phyloP scores from a whole-genome alignment of 2,888 invertebrate genomes.

The Cataglyphis albicans region DNA sequence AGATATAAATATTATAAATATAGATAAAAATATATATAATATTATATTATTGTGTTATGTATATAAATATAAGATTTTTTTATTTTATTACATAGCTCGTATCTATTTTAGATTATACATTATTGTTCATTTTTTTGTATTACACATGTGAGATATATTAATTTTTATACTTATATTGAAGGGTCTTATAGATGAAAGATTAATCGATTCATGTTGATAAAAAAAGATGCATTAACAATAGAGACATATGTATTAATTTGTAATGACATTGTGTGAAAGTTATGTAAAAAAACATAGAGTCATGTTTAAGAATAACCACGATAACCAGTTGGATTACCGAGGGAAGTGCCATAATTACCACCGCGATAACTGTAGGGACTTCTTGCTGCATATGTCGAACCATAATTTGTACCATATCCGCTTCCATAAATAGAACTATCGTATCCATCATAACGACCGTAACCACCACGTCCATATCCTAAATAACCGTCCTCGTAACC shows the following conservation, averaged over 20 bases:
- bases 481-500: slow-evolving; percentile 66
- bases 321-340: slow-evolving; percentile 78
- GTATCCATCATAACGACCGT: slow-evolving; percentile 64
- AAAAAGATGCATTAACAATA: not conserved
- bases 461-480: slow-evolving; percentile 68
- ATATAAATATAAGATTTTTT: slow-evolving; percentile 16
- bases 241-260: slow-evolving; percentile 4
- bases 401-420: slow-evolving; percentile 86
- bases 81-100: not conserved
- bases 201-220: slow-evolving; percentile 7
- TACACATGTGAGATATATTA: slow-evolving; percentile 1
- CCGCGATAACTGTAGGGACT: slow-evolving; percentile 61
- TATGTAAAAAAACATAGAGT: slow-evolving; percentile 14
- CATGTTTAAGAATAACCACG: slow-evolving; percentile 77
- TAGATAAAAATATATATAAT: slow-evolving; percentile 42
- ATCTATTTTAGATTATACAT: not conserved
- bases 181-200: slow-evolving; percentile 1
- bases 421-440: slow-evolving; percentile 81
- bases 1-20: slow-evolving; percentile 14
- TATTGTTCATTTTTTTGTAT: not conserved
- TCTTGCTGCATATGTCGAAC: slow-evolving; percentile 62
- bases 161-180: not conserved
- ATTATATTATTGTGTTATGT: slow-evolving; percentile 17
- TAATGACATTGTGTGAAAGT: slow-evolving; percentile 9
- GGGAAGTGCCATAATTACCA: slow-evolving; percentile 61